A percentile compares a stretch with the other conserved stretches of the same genome.
phyloP scores from a whole-genome alignment of 2,797 vertebrate genomes.

The Phoeniculus purpureus region DNA sequence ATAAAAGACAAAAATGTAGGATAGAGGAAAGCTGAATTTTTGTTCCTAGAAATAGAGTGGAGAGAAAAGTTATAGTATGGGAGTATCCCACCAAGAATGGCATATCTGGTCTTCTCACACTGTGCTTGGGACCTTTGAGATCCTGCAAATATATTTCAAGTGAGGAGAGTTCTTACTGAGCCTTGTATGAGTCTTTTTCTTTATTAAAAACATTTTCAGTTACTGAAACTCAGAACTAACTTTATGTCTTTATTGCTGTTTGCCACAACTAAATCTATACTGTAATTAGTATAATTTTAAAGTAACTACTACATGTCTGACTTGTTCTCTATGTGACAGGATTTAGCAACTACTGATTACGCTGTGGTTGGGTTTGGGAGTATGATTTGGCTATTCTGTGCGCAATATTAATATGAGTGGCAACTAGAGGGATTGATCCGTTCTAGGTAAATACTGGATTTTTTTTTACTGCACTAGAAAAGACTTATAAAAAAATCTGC shows the following conservation, averaged over 20 bases:
- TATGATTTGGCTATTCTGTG: not conserved
- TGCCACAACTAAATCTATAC: not conserved
- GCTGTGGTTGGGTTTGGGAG: not conserved
- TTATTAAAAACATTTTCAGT: not conserved
- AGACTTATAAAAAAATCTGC: not conserved
- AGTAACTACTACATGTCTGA: not conserved
- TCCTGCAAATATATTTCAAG: not conserved
- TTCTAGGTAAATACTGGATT: not conserved
- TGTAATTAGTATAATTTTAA: slow-evolving; percentile 25
- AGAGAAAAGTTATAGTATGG: not conserved
- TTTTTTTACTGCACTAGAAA: not conserved
- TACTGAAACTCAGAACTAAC: not conserved
- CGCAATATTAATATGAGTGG: not conserved
- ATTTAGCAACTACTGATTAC: slow-evolving; percentile 1
- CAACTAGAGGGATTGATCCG: not conserved
- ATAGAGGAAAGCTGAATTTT: not conserved
- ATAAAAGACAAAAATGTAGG: not conserved
- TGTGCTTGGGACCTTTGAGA: not conserved
- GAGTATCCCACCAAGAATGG: not conserved
- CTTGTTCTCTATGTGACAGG: slow-evolving; percentile 17
- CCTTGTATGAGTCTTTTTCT: not conserved
- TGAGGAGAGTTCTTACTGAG: not conserved
- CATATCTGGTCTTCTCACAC: not conserved
- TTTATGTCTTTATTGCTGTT: not conserved
- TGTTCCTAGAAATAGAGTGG: not conserved